These are phyloP conservation scores for Echinarachnius parma DNA, from an alignment of 53 echinoderm and acorn worm genomes.

Conservation along the genomic window DNA sequence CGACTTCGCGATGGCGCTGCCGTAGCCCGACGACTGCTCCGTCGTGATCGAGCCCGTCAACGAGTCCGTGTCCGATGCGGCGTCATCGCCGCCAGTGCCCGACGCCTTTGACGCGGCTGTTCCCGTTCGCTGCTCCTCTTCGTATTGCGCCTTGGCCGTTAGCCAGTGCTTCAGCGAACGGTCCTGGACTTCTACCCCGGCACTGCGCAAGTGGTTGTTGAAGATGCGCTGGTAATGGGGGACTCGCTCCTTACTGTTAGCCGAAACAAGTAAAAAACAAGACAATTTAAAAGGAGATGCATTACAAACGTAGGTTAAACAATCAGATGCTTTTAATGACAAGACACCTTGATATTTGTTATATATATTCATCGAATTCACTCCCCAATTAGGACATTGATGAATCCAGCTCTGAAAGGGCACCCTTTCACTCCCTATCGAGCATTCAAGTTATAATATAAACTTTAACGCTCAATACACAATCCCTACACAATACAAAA, in stretches of 20 bases:
- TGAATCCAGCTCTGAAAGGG: too few species aligned
- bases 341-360: too few species aligned
- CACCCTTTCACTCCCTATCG: too few species aligned
- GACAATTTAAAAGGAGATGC: too few species aligned
- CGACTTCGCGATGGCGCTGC: constrained; percentile 39
- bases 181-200: constrained; percentile 50
- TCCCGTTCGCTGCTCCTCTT: constrained; percentile 18
- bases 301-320: too few species aligned
- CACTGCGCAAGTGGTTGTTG: constrained; percentile 57
- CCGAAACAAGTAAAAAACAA: too few species aligned
- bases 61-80: constrained; percentile 14
- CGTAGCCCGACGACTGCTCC: constrained; percentile 44
- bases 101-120: constrained; percentile 48
- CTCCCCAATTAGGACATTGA: too few species aligned
- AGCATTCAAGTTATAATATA: too few species aligned
- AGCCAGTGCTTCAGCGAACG: constrained; percentile 13
- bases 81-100: constrained; percentile 28
- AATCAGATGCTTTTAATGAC: too few species aligned
- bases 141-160: constrained; percentile 5
- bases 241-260: constrained; percentile 82
- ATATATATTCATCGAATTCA: too few species aligned
- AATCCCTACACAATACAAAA: too few species aligned
- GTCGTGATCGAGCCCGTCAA: constrained; percentile 4
- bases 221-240: constrained; percentile 84
- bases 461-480: too few species aligned